A percentile compares a stretch with the other conserved stretches of the same genome.
These are phyloP conservation scores for Hyalella azteca DNA, from an alignment of 2,888 invertebrate species.

Conservation along the genomic window DNA sequence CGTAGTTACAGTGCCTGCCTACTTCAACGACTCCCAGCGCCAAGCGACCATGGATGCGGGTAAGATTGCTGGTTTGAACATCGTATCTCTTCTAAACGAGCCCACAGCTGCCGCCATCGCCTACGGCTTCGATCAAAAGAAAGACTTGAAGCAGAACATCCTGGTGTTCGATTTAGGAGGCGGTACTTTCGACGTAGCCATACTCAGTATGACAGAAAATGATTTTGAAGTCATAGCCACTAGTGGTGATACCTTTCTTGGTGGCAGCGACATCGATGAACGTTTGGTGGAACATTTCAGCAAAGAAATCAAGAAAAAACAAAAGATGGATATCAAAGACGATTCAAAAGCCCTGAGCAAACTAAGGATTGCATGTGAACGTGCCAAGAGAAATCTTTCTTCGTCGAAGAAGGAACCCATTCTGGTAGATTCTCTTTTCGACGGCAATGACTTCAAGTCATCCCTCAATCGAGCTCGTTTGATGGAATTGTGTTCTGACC, in stretches of 20 bases:
- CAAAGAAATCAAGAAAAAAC: background rate
- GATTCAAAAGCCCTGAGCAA: background rate
- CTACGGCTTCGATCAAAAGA: background rate
- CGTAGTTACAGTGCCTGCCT: background rate
- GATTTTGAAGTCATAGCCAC: background rate
- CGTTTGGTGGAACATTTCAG: slow-evolving; percentile 22
- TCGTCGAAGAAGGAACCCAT: background rate
- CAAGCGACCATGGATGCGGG: slow-evolving; percentile 34
- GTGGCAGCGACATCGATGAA: slow-evolving; percentile 12
- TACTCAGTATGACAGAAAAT: background rate
- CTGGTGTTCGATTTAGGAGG: slow-evolving; percentile 29
- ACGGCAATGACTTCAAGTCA: background rate
- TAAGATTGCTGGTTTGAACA: slow-evolving; percentile 3
- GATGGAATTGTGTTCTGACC: background rate
- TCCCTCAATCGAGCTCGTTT: background rate
- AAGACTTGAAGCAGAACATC: background rate
- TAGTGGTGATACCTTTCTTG: background rate
- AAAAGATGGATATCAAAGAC: background rate
- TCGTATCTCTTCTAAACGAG: background rate
- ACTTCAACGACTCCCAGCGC: slow-evolving; percentile 30
- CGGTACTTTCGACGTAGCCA: slow-evolving; percentile 28
- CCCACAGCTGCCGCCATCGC: slow-evolving; percentile 31
- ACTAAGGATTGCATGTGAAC: slow-evolving; percentile 18
- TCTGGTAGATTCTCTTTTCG: background rate
- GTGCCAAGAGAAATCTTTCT: slow-evolving; percentile 18